Evolutionary conservation across 2,797 vertebrate species (phyloP), one percentile per base, ranked within the genome.

Genomic region (Gymnothorax javanicus): DNA sequence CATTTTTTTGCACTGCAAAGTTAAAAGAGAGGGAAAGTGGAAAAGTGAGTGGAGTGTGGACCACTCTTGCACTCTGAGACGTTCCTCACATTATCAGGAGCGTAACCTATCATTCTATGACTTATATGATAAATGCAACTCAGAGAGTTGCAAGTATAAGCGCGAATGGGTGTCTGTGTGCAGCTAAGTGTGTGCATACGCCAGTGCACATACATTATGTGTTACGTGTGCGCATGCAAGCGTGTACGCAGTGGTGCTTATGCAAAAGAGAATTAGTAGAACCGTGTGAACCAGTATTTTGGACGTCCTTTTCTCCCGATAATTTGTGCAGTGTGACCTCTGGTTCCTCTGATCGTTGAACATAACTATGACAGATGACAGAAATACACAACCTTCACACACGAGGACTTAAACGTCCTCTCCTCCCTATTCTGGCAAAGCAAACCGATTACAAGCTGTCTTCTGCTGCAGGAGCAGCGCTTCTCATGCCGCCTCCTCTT

Each of bases 1-100:
- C 88, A 91, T 92, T 95, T 94, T 27, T 94, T 92, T 95, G 93
- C 93, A 94, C 86, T 91, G 90, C 85, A 94, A 94, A 94, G 92
- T 92, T 91, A 90, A 94, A 93, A 93, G 93, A 93, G 95, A 91
- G 93, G 91, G 93, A 90, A 92, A 87, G 87, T 89, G 86, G 25
- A 8, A 43, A 52, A 81, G 90, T 89, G 94, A 94, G 91, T 82
- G 57, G 89, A 56, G 83, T 89, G 33, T 3, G 77, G 54, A 15
- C 23, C 58, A 27, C 25, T 27, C 20, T 7, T 59, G 27, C 57
- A 17, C 81, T 56, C 52, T 13, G 9, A 82, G 17, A 13, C 7
- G 54, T 13, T 59, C 12, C 54, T 59, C 2, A 82, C 54, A 57
- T 83, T 1, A 27, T 83, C 54, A 0, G 56, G n/a, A 83, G 81